These are phyloP conservation scores for Hephaestus fuliginosus DNA, from an alignment of 2,797 vertebrate genomes.

Conservation along the genomic window DNA sequence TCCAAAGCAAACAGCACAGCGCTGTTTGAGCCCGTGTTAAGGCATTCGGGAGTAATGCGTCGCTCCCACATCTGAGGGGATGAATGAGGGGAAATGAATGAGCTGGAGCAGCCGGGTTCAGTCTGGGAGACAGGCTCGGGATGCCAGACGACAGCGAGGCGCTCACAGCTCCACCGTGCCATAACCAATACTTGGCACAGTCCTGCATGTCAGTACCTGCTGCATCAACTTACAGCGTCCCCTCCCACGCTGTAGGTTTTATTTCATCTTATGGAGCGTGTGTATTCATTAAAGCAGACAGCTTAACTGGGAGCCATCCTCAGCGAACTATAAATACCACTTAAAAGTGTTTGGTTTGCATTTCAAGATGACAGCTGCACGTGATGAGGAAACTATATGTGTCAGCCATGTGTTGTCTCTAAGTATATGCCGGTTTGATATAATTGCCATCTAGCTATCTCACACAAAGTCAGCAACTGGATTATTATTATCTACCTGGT, in stretches of 20 bases:
- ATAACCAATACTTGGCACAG: constrained; percentile 63
- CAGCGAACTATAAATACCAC: constrained; percentile 78
- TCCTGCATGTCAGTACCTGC: constrained; percentile 55
- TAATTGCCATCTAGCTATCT: constrained; percentile 66
- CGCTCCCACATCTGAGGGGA: constrained; percentile 55
- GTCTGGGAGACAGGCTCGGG: constrained; percentile 46
- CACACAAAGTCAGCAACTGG: constrained; percentile 37
- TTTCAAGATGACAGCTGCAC: constrained; percentile 76
- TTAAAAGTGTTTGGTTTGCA: constrained; percentile 72
- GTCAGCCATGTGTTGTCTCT: constrained; percentile 66
- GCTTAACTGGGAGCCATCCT: constrained; percentile 43
- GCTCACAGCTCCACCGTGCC: constrained; percentile 37
- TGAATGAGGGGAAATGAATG: constrained; percentile 45
- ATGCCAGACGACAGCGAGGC: constrained; percentile 59
- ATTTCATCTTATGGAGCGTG: constrained; percentile 40
- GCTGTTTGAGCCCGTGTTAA: constrained; percentile 3
- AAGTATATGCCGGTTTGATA: constrained; percentile 70
- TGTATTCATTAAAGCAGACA: constrained; percentile 41
- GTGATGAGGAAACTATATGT: constrained; percentile 68
- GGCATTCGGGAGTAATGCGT: constrained; percentile 10
- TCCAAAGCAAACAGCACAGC: constrained; percentile 32
- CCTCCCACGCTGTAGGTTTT: constrained; percentile 25
- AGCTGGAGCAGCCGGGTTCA: constrained; percentile 50
- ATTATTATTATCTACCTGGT: constrained; percentile 55
- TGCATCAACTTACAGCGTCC: constrained; percentile 28